These are phyloP conservation scores for Centrocercus urophasianus DNA, from an alignment of 2,113 vertebrate species.

Conservation along the genomic window DNA sequence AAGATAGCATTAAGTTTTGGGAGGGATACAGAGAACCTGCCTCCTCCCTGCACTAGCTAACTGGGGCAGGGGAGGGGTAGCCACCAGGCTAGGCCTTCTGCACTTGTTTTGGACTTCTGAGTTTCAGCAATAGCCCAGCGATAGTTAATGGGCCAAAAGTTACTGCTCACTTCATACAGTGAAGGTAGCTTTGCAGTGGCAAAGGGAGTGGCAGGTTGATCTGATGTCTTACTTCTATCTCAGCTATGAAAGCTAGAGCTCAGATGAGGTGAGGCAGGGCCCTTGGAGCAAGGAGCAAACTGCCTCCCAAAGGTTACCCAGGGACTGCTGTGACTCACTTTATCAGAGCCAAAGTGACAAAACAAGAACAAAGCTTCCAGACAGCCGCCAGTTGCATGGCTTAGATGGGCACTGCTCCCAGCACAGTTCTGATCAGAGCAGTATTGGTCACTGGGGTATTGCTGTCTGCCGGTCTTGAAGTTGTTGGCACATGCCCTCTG, in stretches of 20 bases:
- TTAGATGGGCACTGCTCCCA: background rate
- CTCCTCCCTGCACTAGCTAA: background rate
- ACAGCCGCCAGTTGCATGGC: background rate
- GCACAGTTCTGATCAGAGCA: background rate
- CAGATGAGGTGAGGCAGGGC: background rate
- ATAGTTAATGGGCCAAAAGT: background rate
- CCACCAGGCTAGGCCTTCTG: background rate
- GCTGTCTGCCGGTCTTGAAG: background rate
- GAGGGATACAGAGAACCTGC: background rate
- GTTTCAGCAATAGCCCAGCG: background rate
- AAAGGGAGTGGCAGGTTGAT: background rate
- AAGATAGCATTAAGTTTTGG: background rate
- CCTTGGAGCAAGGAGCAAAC: background rate
- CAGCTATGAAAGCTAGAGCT: background rate
- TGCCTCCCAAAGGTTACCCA: background rate
- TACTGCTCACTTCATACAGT: background rate
- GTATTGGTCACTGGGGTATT: background rate
- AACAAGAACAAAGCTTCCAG: background rate
- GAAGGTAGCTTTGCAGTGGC: background rate
- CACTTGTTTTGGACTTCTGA: background rate
- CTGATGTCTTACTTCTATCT: background rate
- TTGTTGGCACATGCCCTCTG: background rate
- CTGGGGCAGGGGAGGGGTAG: background rate
- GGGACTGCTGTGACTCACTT: background rate
- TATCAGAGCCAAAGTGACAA: background rate